These are phyloP conservation scores for Cephus rjabovi DNA, from an alignment of 2,888 invertebrate genomes.

Conservation along the genomic window DNA sequence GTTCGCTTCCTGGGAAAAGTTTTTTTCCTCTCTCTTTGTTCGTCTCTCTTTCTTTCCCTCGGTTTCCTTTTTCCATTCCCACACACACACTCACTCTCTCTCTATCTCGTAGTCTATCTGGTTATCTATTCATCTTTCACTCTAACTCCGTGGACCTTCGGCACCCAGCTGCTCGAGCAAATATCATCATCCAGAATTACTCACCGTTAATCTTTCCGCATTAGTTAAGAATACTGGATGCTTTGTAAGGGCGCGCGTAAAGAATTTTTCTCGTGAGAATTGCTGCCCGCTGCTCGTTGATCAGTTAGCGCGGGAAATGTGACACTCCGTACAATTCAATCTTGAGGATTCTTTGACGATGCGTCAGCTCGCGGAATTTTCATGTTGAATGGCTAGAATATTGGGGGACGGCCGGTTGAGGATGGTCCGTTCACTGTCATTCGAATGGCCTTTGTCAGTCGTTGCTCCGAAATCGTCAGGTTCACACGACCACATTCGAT, in stretches of 20 bases:
- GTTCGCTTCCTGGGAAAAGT: not conserved
- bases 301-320: not conserved
- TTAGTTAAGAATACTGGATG: not conserved
- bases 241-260: not conserved
- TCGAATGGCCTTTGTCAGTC: not conserved
- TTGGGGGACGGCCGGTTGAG: not conserved
- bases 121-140: not conserved
- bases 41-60: not conserved
- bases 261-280: not conserved
- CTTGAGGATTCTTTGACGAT: not conserved
- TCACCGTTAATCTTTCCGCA: not conserved
- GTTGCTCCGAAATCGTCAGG: not conserved
- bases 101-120: not conserved
- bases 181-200: not conserved
- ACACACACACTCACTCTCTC: not conserved
- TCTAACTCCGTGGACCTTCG: not conserved
- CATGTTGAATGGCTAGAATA: not conserved
- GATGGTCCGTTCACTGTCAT: not conserved
- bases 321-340: not conserved
- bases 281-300: not conserved
- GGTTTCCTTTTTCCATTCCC: not conserved
- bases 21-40: not conserved
- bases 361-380: not conserved
- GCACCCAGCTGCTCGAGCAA: not conserved
- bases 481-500: not conserved